Percentiles rank a stretch among this genome's conserved stretches.
These are phyloP conservation scores for Gallinago undulata DNA, from an alignment of 2,113 vertebrate genomes.

Conservation along the genomic window DNA sequence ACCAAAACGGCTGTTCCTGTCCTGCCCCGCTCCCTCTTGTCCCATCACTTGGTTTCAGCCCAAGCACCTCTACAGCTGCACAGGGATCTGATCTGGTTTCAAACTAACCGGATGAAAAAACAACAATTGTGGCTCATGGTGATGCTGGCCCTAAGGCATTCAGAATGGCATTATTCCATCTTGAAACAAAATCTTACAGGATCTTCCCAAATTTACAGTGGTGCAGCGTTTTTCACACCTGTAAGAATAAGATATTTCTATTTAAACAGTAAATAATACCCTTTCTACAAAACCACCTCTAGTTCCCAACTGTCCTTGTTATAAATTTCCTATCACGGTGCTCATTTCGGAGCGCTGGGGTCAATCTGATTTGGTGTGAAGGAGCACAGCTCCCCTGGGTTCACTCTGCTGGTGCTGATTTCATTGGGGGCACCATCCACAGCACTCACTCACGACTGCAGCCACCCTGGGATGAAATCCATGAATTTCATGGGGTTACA, in stretches of 20 bases:
- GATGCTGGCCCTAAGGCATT: neutral
- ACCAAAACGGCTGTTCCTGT: neutral
- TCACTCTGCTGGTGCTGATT: neutral
- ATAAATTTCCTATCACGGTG: neutral
- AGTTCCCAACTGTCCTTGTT: neutral
- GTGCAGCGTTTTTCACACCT: neutral
- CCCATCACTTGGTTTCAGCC: neutral
- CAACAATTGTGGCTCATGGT: neutral
- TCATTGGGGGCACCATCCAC: neutral
- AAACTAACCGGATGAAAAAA: neutral
- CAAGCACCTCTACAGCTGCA: neutral
- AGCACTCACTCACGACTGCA: neutral
- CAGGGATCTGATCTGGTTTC: neutral
- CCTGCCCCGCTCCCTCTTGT: neutral
- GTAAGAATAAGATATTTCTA: neutral
- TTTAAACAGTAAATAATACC: neutral
- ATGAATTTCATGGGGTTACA: neutral
- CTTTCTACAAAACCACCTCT: neutral
- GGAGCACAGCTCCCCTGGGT: rapidly evolving
- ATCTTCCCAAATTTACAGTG: neutral
- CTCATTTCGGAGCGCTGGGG: neutral
- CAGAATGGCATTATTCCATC: neutral
- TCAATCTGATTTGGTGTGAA: neutral
- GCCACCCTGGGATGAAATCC: neutral
- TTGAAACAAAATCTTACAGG: neutral